Conservation (phyloP, 2,113 vertebrate species). For the Trogon melanurus region DNA sequence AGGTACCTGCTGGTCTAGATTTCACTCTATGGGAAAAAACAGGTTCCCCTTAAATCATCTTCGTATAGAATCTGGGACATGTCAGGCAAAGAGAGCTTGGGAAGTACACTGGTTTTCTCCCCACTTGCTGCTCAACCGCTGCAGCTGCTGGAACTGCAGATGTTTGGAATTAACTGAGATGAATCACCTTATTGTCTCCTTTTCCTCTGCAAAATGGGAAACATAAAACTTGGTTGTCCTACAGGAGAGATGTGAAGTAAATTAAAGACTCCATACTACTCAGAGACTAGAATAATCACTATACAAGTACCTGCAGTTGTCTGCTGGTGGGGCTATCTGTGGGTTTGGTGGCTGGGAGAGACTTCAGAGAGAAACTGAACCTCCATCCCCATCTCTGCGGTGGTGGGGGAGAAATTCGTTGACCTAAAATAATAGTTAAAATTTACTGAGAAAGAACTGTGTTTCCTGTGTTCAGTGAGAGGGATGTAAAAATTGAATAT, state of each 20-base stretch:
- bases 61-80: neutral
- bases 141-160: neutral
- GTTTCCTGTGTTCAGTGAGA: neutral
- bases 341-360: neutral
- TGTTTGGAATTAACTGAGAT: neutral
- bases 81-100: neutral
- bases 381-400: neutral
- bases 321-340: neutral
- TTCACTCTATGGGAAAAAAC: fast-evolving
- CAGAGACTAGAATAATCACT: neutral
- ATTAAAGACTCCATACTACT: neutral
- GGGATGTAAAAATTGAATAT: neutral
- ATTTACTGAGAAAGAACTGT: neutral
- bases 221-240: neutral
- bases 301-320: neutral
- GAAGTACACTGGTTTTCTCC: neutral
- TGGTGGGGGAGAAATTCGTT: neutral
- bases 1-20: too few relatives aligned
- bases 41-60: neutral
- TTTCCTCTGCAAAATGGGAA: neutral
- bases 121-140: neutral
- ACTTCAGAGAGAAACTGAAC: neutral
- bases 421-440: neutral
- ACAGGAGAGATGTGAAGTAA: neutral
- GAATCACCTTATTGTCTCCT: neutral